Percentiles rank a stretch among this genome's conserved stretches.
Conservation (phyloP, 1,140 invertebrate genomes). For the Druon quercuslanigerum region DNA sequence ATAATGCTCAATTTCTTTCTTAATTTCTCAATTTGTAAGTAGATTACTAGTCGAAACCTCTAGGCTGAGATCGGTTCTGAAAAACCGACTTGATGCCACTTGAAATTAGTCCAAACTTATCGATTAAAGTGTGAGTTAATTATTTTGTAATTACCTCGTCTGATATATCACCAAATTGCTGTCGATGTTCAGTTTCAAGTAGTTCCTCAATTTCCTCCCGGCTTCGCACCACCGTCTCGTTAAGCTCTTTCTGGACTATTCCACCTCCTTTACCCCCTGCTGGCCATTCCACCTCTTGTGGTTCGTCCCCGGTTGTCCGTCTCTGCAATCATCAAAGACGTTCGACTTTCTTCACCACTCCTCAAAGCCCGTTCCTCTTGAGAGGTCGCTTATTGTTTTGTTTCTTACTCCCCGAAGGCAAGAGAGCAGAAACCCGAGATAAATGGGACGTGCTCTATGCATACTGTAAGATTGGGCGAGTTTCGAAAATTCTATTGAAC, state of each 20-base stretch:
- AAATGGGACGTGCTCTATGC: slow-evolving; percentile 7
- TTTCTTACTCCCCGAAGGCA: background rate
- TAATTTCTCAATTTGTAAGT: too few relatives aligned
- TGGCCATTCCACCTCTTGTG: slow-evolving; percentile 78
- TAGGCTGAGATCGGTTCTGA: too few relatives aligned
- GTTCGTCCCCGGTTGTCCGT: slow-evolving; percentile 75
- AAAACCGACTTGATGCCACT: too few relatives aligned
- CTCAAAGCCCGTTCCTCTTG: slow-evolving; percentile 14
- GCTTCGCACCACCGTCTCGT: slow-evolving; percentile 86
- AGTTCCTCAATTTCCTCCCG: slow-evolving; percentile 88
- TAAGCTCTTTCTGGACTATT: slow-evolving; percentile 85
- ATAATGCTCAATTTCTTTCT: too few relatives aligned
- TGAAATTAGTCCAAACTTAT: too few relatives aligned
- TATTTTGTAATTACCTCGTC: slow-evolving; percentile 80
- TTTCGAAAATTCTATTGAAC: slow-evolving; percentile 15
- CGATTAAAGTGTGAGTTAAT: too few relatives aligned
- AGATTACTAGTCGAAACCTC: too few relatives aligned
- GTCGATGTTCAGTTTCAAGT: slow-evolving; percentile 87
- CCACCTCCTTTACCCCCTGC: slow-evolving; percentile 80
- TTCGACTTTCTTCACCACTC: slow-evolving; percentile 37
- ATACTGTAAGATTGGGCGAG: background rate
- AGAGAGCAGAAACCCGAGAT: background rate
- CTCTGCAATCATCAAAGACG: slow-evolving; percentile 57
- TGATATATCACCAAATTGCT: slow-evolving; percentile 87
- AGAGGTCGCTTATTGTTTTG: slow-evolving; percentile 40